Base-by-base conservation (phyloP, 2,797 vertebrate species). In the Silurus aristotelis region DNA sequence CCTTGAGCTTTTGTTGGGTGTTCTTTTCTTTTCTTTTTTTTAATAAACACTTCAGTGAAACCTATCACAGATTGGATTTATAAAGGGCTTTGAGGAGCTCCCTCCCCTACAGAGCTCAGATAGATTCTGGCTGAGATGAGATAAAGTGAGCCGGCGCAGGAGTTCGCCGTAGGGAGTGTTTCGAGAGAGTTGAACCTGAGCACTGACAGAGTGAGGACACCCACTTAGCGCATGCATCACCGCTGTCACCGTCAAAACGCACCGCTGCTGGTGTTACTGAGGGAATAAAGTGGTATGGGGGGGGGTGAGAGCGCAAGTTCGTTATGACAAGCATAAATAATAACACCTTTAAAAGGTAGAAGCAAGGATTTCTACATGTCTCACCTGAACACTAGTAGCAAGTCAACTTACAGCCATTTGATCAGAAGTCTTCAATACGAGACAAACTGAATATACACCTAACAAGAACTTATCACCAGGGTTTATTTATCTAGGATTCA, bases 41-140 rank as follows among this genome's bases (percentile, higher is more conserved):
- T 66, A 43, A 48, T 80, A 77, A 80, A 88, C 80, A 80, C 79
- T 78, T 80, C 84, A 83, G 66, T 80, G 83, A 85, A 83, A 84
- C 64, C 84, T 83, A 82, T 85, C 84, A 86, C 72, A 88, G 70
- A 83, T 66, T 83, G 76, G 84, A 85, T 88, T 88, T 87, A 77
- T 85, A 55, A 72, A 83, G 67, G 71, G 76, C 84, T 86, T 88
- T 88, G 43, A 68, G 82, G 81, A 83, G 61, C 58, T 68, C 15
- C 55, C 70, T 38, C 77, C 77, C 85, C 86, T 76, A 72, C 84
- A 79, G 80, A 87, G 84, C 67, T 80, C 81, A 80, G 84, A 85
- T 72, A 83, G 79, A 85, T 88, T 88, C 82, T 46, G 56, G 84
- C 75, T 83, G 81, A 87, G 68, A 67, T 31, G 81, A 87, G 84